Evolutionary conservation across 2,888 invertebrate species (phyloP), one percentile per base, ranked within the genome.

Genomic region (Sarcophaga caerulescens): DNA sequence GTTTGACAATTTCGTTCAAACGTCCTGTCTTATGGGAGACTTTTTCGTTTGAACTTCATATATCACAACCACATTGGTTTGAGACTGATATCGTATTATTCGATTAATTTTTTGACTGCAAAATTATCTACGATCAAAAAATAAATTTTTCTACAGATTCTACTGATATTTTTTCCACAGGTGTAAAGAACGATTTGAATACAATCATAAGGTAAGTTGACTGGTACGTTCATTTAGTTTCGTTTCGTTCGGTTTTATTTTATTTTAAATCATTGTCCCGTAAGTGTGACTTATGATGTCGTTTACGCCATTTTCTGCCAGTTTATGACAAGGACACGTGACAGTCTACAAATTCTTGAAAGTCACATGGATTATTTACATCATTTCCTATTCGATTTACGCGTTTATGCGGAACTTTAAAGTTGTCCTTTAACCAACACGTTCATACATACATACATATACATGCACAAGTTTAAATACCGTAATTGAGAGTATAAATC

Each of bases 301-400:
- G 81, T 76, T 78, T 59, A 62, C 68, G 45, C 11, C 59, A 77
- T 66, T 82, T 82, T 62, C 12, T 21, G 44, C 66, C 66, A 35
- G n/a, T 66, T 59, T 35, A 17, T 52, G 77, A 59, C 23, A 52
- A 60, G 19, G 79, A 85, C 77, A 87, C 85, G 87, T 87, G 87
- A 87, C 87, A 69, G 59, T 73, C 71, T 65, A 60, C n/a, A 69
- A 52, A 65, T 84, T 87, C 71, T 65, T 65, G 21, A 69, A 52
- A 65, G 87, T 87, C 87, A 87, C 87, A 85, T 87, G 84, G 70
- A 45, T 11, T 44, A 69, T 82, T 84, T 84, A 76, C 84, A 85
- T 85, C 81, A 81, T 73, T 80, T 69, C 60, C 6, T 69, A 52
- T 82, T 80, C 45, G 52, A 68, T 79, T 77, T 80, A 60, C 77